Percentiles rank a stretch among this genome's conserved stretches.
These are phyloP conservation scores for Apodemus agrarius DNA, from an alignment of 2,797 vertebrate genomes.

Conservation along the genomic window DNA sequence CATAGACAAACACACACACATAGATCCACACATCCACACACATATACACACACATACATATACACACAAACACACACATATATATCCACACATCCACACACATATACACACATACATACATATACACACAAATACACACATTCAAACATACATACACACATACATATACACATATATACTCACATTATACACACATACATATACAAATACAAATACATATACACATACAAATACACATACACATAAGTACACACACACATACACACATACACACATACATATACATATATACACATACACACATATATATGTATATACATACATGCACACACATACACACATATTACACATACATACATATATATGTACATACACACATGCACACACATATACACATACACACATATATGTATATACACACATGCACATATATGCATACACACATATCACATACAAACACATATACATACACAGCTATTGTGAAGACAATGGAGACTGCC, in stretches of 20 bases:
- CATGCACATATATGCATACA: neutral
- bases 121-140: neutral
- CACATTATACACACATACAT: too few species aligned
- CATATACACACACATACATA: neutral
- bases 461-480: neutral
- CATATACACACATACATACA: rapidly evolving
- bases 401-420: neutral
- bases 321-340: neutral
- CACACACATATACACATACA: neutral
- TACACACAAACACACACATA: rapidly evolving
- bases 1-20: neutral
- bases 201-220: neutral
- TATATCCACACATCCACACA: neutral
- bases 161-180: rapidly evolving
- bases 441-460: neutral
- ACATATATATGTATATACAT: rapidly evolving
- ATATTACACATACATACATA: neutral
- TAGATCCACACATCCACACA: neutral
- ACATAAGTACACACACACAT: neutral
- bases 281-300: neutral
- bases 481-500: neutral
- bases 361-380: too few species aligned
- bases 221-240: too few species aligned
- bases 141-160: neutral
- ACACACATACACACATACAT: rapidly evolving